Conservation (phyloP, 2,888 invertebrate genomes). For the Parnassius apollo region DNA sequence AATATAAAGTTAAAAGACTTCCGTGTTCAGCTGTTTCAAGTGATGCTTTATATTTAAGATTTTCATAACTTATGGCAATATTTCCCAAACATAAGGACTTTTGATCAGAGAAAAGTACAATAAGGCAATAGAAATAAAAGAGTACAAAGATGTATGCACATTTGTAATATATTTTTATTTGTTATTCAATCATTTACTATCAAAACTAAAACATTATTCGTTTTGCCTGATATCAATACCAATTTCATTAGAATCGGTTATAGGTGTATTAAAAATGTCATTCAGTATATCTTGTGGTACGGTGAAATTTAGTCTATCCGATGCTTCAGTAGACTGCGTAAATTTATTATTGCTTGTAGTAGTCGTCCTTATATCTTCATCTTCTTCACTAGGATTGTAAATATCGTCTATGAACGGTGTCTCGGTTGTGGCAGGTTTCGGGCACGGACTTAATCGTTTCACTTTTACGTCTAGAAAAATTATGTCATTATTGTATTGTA, state of each 20-base stretch:
- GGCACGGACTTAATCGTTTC: conserved; percentile 23
- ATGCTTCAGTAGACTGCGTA: conserved; percentile 1
- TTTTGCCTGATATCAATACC: conserved; percentile 14
- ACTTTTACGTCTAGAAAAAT: conserved; percentile 22
- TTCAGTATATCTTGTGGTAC: conserved; percentile 19
- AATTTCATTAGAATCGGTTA: conserved; percentile 10
- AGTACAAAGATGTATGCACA: background rate
- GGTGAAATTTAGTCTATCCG: conserved; percentile 7
- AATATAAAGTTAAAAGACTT: too few species aligned
- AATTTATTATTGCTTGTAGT: background rate
- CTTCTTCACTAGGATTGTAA: conserved; percentile 3
- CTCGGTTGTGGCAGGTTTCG: conserved; percentile 11
- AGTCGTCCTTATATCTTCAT: conserved; percentile 1
- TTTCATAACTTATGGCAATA: too few species aligned
- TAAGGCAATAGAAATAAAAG: background rate
- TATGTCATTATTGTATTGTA: background rate
- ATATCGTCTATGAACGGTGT: conserved; percentile 1
- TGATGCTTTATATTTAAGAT: too few species aligned
- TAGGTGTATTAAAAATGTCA: conserved; percentile 13
- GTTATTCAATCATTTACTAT: conserved; percentile 4
- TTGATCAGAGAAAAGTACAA: background rate
- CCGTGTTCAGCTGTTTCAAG: too few species aligned
- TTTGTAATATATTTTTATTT: background rate
- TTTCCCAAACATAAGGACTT: too few species aligned
- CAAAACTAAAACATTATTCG: conserved; percentile 1